Evolutionary conservation across 1,140 invertebrate genomes (phyloP), one percentile per base, ranked within the genome.

Genomic region (Panulirus ornatus): DNA sequence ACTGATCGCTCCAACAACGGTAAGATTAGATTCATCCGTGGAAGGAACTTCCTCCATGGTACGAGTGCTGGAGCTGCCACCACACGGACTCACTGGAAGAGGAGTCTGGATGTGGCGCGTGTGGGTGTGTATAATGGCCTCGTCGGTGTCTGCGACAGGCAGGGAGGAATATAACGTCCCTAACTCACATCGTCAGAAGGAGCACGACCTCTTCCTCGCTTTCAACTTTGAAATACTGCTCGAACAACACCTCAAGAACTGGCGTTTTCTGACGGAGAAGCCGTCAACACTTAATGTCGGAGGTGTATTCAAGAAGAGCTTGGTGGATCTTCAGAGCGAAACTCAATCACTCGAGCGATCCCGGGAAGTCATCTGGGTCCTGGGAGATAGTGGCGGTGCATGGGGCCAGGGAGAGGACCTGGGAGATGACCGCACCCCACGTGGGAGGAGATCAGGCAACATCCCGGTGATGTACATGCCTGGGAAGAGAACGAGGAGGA

Each of bases 401-500:
- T 14, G 0, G 34, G 30, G 6, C 6, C 3, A 16, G 27, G 30
- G 27, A 51, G 44, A 79, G 19, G 9, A 30, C 40, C 14, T 47
- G 8, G 11, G 44, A 34, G 30, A 42, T 1, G 14, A n/a, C 22
- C 16, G 0, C 16, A n/a, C 8, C 0, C 6, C n/a, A 27, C 44
- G 42, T 5, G 27, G 11, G 76, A 51, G 44, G 19, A 44, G 38
- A 19, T 51, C n/a, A 8, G 30, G 34, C 0, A 40, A 42, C 0
- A 63, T 89, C 1, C 87, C 87, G 1, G 76, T 89, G n/a, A 70
- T 89, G 42, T 89, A 89, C 54, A 89, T 89, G 87, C 79, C 79
- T 19, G 82, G 82, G 36, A 38, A 89, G 66, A 89, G 81, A 63
- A 89, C 40, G 36, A 66, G 38, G 5, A 40, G 87, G 34, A 70